Base-by-base conservation (phyloP, 2,888 invertebrate species). In the Himalopsyche anomala region DNA sequence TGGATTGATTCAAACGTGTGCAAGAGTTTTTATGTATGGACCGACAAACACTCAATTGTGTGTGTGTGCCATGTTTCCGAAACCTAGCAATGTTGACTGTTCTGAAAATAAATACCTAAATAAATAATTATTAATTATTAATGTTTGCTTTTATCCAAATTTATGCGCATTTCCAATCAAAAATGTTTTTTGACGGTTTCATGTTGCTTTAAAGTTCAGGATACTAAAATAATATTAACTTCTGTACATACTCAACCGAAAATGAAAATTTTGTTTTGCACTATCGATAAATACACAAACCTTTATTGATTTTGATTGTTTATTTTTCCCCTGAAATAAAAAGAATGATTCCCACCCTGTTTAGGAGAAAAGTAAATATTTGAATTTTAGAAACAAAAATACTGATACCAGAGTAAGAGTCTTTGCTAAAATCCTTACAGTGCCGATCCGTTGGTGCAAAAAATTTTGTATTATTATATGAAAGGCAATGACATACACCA, bases 211-310 rank as follows among this genome's bases (percentile, higher is more conserved):
- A 54, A 79, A 82, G 55, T 83, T 79, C 81, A 54, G 28, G 36
- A 84, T 69, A 79, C 62, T 62, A 28, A 62, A 62, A 62, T 19
- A 62, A 62, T 62, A 62, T 19, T 80, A 84, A 87, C 82, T 79
- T 84, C 74, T 87, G 86, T 87, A 86, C 85, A 87, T 88, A 88
- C 86, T 88, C 86, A 84, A 86, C 83, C 74, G 85, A 62, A 62
- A 87, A 88, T 85, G 86, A 88, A 80, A 80, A 82, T 79, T 88
- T 88, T 86, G 84, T 88, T 88, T 88, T 88, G 88, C 88, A 88
- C 87, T 88, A 87, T 88, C 86, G 83, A 88, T 87, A 88, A 88
- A 88, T 88, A 87, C 88, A 88, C 85, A 88, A 51, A 87, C 80
- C 82, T 87, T 87, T 87, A 87, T 87, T 87, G 86, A 87, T 84